Evolutionary conservation across 2,888 invertebrate genomes (phyloP).

Genomic region (Busseola fusca): DNA sequence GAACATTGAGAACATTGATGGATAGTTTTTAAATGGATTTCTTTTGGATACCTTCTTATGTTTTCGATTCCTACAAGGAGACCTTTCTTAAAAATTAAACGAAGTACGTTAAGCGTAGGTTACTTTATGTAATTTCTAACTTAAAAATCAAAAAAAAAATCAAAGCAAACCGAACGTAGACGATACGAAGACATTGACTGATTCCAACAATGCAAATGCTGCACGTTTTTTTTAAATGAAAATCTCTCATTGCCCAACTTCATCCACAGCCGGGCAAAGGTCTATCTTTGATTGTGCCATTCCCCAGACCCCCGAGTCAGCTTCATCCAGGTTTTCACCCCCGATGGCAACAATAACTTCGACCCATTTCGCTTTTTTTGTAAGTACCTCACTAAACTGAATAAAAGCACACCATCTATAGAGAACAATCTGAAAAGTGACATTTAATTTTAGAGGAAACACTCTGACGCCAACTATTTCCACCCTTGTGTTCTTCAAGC

Average conservation of each 20-base stretch:
- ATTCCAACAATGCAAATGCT: not conserved
- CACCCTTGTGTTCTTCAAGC: constrained; percentile 31
- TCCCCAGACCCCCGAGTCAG: not conserved
- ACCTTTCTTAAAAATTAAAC: not conserved
- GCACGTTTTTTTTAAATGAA: too few species aligned
- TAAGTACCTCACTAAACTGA: not conserved
- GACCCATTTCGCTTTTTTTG: not conserved
- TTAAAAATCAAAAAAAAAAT: not conserved
- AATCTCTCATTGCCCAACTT: not conserved
- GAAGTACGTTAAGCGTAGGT: too few species aligned
- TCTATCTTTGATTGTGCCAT: not conserved
- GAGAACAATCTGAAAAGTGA: not conserved
- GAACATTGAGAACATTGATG: too few species aligned
- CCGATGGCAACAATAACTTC: not conserved
- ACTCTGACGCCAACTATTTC: constrained; percentile 13
- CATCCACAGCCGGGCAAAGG: not conserved
- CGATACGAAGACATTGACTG: not conserved
- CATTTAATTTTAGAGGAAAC: constrained; percentile 11
- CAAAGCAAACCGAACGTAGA: not conserved
- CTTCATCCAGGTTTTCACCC: not conserved
- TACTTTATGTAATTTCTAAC: not conserved
- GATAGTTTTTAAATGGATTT: not conserved
- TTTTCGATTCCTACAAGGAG: too few species aligned
- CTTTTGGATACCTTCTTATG: not conserved
- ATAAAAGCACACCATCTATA: constrained; percentile 1